A percentile compares a stretch with the other conserved stretches of the same genome.
Conservation (phyloP, 1,140 invertebrate genomes). For the Glomeris maerens region DNA sequence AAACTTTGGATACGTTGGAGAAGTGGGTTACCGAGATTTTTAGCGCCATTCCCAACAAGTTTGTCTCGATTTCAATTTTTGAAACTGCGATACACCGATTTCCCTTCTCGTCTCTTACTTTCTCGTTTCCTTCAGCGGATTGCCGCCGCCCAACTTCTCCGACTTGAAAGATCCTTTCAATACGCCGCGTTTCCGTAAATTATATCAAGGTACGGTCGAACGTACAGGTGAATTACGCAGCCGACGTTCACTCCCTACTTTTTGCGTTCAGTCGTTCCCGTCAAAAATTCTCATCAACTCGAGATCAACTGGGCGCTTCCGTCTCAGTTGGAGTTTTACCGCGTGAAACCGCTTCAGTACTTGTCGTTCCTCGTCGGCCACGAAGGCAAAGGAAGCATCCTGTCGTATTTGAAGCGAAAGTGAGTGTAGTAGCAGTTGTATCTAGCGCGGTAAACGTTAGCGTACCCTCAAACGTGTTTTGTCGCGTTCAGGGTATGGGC, state of each 20-base stretch:
- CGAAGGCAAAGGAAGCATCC: constrained; percentile 71
- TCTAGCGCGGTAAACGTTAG: background rate
- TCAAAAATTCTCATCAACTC: constrained; percentile 55
- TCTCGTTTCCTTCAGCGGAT: constrained; percentile 47
- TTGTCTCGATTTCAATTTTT: constrained; percentile 22
- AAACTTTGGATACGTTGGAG: constrained; percentile 59
- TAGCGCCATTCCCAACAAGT: constrained; percentile 32
- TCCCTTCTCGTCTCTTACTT: constrained; percentile 32
- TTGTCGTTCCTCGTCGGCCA: constrained; percentile 69
- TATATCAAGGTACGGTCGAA: constrained; percentile 49
- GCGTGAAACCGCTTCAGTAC: constrained; percentile 60
- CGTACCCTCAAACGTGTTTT: constrained; percentile 10
- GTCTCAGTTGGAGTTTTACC: constrained; percentile 53
- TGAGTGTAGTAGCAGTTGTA: constrained; percentile 28
- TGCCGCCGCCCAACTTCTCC: constrained; percentile 34
- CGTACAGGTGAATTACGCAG: background rate
- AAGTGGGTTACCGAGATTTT: constrained; percentile 42
- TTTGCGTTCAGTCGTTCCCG: constrained; percentile 44
- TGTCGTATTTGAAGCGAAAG: constrained; percentile 64
- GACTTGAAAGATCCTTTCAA: constrained; percentile 38
- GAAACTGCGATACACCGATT: too few relatives aligned
- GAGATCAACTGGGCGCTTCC: constrained; percentile 66
- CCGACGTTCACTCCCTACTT: background rate
- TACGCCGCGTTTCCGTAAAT: constrained; percentile 47
- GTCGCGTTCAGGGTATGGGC: constrained; percentile 61